Evolutionary conservation across 2,888 invertebrate genomes (phyloP), one percentile per base, ranked within the genome.

Genomic region (Drosophila neotestacea): DNA sequence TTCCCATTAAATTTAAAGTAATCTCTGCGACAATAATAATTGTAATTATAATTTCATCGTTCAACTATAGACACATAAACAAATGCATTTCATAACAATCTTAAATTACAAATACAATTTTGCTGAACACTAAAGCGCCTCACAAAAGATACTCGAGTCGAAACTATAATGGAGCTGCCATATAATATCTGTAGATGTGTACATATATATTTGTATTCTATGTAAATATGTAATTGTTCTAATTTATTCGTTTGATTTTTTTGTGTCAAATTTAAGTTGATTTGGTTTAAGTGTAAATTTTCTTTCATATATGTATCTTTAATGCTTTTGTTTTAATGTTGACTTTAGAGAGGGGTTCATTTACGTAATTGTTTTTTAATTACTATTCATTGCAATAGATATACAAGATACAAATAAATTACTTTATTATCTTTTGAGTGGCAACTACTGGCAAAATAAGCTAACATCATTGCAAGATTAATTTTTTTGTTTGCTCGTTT

Each of bases 21-120:
- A 87, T 79, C 79, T 77, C 88, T 89, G 88, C 81, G 83, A 85
- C 75, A 82, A 74, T 85, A 74, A 77, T 87, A 88, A 82, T 84
- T 61, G 60, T 70, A 70, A 70, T 63, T 65, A 62, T 48, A 67
- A 73, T 76, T 77, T 70, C 63, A 71, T 70, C 50, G 63, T 55
- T 81, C 55, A 70, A 73, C 68, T 77, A 77, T 73, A 81, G 82
- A 81, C 79, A 79, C 75, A 78, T 79, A 81, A 81, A 85, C 79
- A 81, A 81, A 80, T 70, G 77, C 75, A 80, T 75, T 84, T 64
- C 52, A 72, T 79, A 75, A 74, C 70, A 50, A 59, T 77, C 76
- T 72, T 74, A 74, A 56, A 64, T 62, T 75, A 75, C 76, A 66
- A 70, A 73, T 76, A 75, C 64, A 63, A 69, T 83, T 74, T 85